A percentile compares a stretch with the other conserved stretches of the same genome.
Conservation (phyloP, 2,113 vertebrate genomes). For the Spermophilus dauricus region DNA sequence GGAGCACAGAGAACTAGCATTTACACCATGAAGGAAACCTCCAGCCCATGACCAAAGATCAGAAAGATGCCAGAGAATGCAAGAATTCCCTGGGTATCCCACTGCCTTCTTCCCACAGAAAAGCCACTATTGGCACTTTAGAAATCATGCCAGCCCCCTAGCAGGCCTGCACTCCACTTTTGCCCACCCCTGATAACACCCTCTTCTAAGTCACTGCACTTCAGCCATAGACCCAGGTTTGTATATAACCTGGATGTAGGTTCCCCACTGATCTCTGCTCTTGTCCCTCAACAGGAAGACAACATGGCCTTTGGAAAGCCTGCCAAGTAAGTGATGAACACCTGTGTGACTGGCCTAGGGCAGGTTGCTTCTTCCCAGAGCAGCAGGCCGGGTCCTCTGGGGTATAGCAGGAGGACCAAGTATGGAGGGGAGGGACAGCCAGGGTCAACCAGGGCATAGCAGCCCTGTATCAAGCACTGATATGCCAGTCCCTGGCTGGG, state of each 20-base stretch:
- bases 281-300: slow-evolving; percentile 92
- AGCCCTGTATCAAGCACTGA: neutral
- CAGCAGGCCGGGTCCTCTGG: neutral
- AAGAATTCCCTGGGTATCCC: neutral
- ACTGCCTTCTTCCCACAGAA: neutral
- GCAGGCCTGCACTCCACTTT: neutral
- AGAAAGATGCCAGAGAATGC: neutral
- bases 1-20: neutral
- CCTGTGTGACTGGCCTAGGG: neutral
- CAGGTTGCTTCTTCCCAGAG: slow-evolving; percentile 4
- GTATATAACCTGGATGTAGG: neutral
- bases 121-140: neutral
- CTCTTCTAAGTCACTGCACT: neutral
- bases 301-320: slow-evolving; percentile 99
- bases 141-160: neutral
- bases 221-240: neutral
- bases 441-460: neutral
- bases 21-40: neutral
- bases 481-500: neutral
- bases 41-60: neutral
- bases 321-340: slow-evolving; percentile 93
- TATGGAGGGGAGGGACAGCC: neutral
- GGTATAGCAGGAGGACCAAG: neutral
- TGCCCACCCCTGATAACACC: neutral
- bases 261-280: slow-evolving; percentile 68